Percentiles rank a stretch among this genome's conserved stretches.
These are phyloP conservation scores for Drosophila dives DNA, from an alignment of 2,888 invertebrate genomes.

Conservation along the genomic window DNA sequence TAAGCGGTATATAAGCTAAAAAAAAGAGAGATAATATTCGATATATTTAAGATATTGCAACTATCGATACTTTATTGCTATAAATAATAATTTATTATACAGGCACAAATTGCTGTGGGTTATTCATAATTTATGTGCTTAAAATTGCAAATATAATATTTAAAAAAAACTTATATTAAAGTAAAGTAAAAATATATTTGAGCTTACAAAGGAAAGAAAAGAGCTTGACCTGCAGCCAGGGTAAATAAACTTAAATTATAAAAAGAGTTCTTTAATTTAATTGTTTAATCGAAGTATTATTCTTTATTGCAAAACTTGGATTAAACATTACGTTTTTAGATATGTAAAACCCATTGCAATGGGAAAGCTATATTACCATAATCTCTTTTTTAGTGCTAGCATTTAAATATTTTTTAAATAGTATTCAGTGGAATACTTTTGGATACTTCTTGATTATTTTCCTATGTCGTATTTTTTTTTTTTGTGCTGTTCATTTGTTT, in stretches of 20 bases:
- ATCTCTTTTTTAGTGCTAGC: not conserved
- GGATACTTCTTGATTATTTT: conserved; percentile 3
- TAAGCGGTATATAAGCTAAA: not conserved
- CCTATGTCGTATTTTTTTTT: not conserved
- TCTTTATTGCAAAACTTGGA: not conserved
- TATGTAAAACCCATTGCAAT: not conserved
- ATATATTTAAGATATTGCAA: not conserved
- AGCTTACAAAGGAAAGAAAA: not conserved
- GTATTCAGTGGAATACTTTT: not conserved
- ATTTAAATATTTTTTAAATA: not conserved
- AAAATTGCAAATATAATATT: not conserved
- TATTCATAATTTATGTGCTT: not conserved
- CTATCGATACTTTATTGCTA: not conserved
- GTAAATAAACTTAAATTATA: not conserved
- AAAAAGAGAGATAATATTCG: not conserved
- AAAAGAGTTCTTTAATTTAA: not conserved
- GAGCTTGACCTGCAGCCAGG: not conserved
- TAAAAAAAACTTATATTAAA: not conserved
- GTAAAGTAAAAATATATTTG: not conserved
- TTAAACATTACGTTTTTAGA: not conserved
- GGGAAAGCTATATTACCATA: not conserved
- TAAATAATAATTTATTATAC: not conserved
- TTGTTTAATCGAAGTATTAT: not conserved
- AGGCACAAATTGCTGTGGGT: not conserved
- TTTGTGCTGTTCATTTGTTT: conserved; percentile 35